Conservation (phyloP, 2,113 vertebrate species). For the Dasyurus viverrinus region DNA sequence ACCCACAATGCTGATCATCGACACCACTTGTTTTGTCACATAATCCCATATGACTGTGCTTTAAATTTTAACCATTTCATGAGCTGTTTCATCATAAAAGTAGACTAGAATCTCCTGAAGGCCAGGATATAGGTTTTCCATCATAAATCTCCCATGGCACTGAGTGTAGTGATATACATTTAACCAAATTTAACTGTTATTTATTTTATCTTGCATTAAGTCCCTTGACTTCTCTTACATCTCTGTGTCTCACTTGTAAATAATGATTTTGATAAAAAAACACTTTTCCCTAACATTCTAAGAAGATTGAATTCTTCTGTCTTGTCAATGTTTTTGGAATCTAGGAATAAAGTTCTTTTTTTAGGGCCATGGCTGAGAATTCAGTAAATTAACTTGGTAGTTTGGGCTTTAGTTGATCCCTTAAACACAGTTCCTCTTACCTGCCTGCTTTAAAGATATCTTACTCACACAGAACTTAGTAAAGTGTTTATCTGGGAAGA, state of each 20-base stretch:
- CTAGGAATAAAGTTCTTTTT: neutral
- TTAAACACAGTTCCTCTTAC: neutral
- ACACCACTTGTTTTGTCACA: neutral
- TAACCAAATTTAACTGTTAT: neutral
- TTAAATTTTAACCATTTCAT: neutral
- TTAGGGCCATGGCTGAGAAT: neutral
- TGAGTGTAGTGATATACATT: neutral
- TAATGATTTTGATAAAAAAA: neutral
- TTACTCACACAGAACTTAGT: neutral
- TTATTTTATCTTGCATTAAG: neutral
- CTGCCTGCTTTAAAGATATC: neutral
- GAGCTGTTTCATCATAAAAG: neutral
- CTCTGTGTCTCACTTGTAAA: slow-evolving; percentile 13
- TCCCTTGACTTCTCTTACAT: neutral
- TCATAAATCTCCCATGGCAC: neutral
- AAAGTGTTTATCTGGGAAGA: slow-evolving; percentile 4
- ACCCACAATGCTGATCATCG: neutral
- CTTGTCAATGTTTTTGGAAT: neutral
- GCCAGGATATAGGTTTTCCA: neutral
- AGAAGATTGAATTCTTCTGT: neutral
- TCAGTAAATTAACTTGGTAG: neutral
- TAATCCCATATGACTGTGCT: neutral
- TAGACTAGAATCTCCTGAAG: neutral
- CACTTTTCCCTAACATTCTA: neutral
- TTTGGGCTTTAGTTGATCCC: slow-evolving; percentile 2